A percentile compares a stretch with the other conserved stretches of the same genome.
phyloP scores from a whole-genome alignment of 2,888 invertebrate genomes.

The Luffia ferchaultella region DNA sequence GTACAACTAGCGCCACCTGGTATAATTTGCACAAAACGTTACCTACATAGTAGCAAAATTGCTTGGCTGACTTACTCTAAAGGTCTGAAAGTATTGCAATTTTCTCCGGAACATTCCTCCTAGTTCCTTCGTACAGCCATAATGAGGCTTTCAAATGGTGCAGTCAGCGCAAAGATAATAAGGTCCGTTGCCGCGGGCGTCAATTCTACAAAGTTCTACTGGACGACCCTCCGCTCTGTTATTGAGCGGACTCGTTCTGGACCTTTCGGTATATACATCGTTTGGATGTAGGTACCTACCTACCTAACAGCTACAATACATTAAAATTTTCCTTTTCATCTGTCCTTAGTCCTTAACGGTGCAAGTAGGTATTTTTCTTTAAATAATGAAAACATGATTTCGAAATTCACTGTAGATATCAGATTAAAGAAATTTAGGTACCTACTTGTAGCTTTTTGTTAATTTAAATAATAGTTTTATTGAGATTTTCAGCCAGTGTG shows the following conservation, averaged over 20 bases:
- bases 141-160: not conserved
- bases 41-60: not conserved
- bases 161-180: slow-evolving; percentile 39
- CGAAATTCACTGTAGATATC: too few relatives aligned
- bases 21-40: not conserved
- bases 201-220: slow-evolving; percentile 4
- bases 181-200: slow-evolving; percentile 19
- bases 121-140: not conserved
- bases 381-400: too few relatives aligned
- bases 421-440: too few relatives aligned
- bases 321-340: too few relatives aligned
- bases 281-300: too few relatives aligned
- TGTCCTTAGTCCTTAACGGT: too few relatives aligned
- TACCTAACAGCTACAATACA: too few relatives aligned
- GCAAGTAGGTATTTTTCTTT: too few relatives aligned
- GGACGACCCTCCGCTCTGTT: slow-evolving; percentile 1
- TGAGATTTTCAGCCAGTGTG: too few relatives aligned
- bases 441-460: too few relatives aligned
- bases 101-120: not conserved
- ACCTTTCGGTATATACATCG: too few relatives aligned
- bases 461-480: too few relatives aligned
- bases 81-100: not conserved
- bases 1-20: not conserved
- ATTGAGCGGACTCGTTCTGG: slow-evolving; percentile 3
- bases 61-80: not conserved